Base-by-base conservation (phyloP, 2,113 vertebrate species). In the Sinocyclocheilus maitianheensis region DNA sequence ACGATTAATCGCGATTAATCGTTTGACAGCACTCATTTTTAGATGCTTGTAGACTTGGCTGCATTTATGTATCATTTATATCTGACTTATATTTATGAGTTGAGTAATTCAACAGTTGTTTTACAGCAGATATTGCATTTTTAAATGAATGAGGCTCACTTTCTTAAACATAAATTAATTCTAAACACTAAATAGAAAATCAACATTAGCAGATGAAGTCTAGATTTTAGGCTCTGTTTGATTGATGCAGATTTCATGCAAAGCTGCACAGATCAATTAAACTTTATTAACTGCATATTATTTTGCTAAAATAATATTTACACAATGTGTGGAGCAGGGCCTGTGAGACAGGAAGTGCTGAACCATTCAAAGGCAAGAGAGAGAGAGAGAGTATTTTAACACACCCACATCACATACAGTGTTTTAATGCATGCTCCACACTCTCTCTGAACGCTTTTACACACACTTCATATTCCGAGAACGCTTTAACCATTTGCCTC, bases 231-330 rank as follows among this genome's bases (percentile, higher is more conserved):
- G 34, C 77, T 79, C 14, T 43, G 77, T 80, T 80, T 62, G 37
- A 78, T 78, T 62, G 37, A 55, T 78, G 72, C 72, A 26, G 43
- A 76, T 76, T 76, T 76, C 26, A 34, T 43, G 55, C 37, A 81
- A 46, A 65, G 58, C 37, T 65, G n/a, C 78, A 80, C 13, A 48
- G n/a, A 46, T 24, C 22, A 76, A 76, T 76, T 76, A 26, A 81
- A 80, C 18, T 65, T 65, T 81, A 65, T 65, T 81, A 81, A 48
- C 60, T 65, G 60, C 37, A 11, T 81, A 48, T 63, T 81, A 63
- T 81, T 81, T 81, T 67, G 79, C 40, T 67, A 30, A 65, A 81
- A 81, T 26, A 65, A 81, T 65, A 81, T 81, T 81, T 81, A 48
- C 79, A 26, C 79, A 81, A 48, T 67, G n/a, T 48, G 46, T 83